Evolutionary conservation across 1,140 invertebrate species (phyloP).

Genomic region (Drosophila sp.): DNA sequence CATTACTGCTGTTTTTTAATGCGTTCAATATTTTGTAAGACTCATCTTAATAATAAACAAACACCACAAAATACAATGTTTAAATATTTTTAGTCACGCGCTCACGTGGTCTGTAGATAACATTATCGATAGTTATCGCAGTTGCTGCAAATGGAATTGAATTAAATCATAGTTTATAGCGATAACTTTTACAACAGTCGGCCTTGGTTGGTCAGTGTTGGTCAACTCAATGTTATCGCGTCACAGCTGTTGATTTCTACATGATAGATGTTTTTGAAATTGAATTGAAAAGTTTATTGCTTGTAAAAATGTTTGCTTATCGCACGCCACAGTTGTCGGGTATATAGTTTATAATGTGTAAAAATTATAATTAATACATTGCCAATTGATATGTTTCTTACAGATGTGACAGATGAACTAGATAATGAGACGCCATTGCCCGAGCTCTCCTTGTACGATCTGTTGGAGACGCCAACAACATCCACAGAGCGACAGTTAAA

Average conservation of each 20-base stretch:
- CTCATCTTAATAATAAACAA: slow-evolving; percentile 4
- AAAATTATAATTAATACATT: not conserved
- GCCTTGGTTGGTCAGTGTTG: slow-evolving; percentile 27
- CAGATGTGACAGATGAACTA: slow-evolving; percentile 51
- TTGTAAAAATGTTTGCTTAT: slow-evolving; percentile 51
- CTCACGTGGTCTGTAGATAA: slow-evolving; percentile 5
- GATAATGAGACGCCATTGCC: slow-evolving; percentile 68
- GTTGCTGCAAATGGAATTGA: not conserved
- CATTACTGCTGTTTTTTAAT: slow-evolving; percentile 18
- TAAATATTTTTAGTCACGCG: slow-evolving; percentile 17
- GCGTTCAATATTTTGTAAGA: slow-evolving; percentile 17
- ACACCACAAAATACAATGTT: not conserved
- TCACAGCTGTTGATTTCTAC: slow-evolving; percentile 58
- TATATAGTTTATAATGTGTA: slow-evolving; percentile 29
- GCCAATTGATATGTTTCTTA: not conserved
- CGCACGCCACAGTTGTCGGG: slow-evolving; percentile 36
- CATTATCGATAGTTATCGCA: not conserved
- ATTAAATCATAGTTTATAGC: not conserved
- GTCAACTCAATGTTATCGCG: slow-evolving; percentile 17
- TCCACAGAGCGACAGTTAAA: slow-evolving; percentile 56
- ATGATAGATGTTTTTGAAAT: slow-evolving; percentile 67
- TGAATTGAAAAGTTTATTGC: slow-evolving; percentile 55
- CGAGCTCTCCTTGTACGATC: slow-evolving; percentile 74
- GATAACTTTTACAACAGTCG: not conserved
- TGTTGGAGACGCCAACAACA: slow-evolving; percentile 60